These are phyloP conservation scores for Drosophila ananassae DNA, from an alignment of 1,140 invertebrate genomes.

Conservation along the genomic window DNA sequence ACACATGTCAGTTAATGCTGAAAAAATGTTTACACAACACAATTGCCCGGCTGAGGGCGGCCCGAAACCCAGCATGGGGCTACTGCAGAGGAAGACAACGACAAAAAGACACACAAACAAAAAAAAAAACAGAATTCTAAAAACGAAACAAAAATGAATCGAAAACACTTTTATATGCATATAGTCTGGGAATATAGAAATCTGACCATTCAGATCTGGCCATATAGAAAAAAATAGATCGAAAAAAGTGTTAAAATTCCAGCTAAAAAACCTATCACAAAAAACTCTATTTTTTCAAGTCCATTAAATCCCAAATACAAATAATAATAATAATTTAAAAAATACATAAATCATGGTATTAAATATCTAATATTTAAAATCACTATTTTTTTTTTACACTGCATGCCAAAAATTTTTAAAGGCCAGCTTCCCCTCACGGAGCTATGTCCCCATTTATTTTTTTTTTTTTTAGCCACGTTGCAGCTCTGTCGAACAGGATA, in stretches of 20 bases:
- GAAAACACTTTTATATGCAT: not conserved
- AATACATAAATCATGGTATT: not conserved
- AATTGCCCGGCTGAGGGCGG: slow-evolving; percentile 52
- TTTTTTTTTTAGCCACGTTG: slow-evolving; percentile 24
- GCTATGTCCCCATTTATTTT: slow-evolving; percentile 6
- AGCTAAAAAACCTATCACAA: not conserved
- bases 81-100: slow-evolving; percentile 6
- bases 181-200: not conserved
- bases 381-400: slow-evolving; percentile 15
- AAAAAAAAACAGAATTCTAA: not conserved
- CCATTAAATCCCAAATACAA: not conserved
- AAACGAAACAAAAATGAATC: not conserved
- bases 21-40: slow-evolving; percentile 82
- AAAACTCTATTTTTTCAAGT: too few species aligned
- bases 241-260: not conserved
- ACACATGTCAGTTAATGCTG: slow-evolving; percentile 81
- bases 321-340: not conserved
- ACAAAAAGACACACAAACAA: not conserved
- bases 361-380: not conserved
- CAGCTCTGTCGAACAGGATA: slow-evolving; percentile 69
- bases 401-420: slow-evolving; percentile 62
- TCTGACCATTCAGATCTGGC: not conserved
- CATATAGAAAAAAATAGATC: not conserved
- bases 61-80: slow-evolving; percentile 9
- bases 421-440: slow-evolving; percentile 32